Evolutionary conservation across 2,113 vertebrate species (phyloP), one percentile per base, ranked within the genome.

Genomic region (Delphinus delphis): DNA sequence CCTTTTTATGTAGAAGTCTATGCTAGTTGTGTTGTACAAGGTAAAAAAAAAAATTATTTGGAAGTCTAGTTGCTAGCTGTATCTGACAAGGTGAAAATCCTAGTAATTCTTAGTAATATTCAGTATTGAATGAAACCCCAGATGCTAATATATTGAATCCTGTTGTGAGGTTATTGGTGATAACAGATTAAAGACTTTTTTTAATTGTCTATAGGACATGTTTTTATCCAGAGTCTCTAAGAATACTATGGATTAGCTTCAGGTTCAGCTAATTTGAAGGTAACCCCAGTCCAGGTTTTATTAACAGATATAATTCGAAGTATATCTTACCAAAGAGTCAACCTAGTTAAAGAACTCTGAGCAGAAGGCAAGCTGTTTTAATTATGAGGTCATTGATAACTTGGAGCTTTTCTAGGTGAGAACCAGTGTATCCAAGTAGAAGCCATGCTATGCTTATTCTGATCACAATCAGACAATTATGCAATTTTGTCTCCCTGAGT

Each of bases 281-380:
- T 9, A 94, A 68, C 62, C 26, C 26, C 11, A 67, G 15, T 94
- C 33, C 12, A 92, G 18, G n/a, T 94, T 94, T 97, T 71, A 92
- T 73, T 65, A 88, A 73, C 13, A 81, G 15, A 50, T 73, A 33
- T 47, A 25, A 84, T 60, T 31, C 8, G 17, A 85, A 88, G 41
- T 68, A 74, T 63, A 80, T 58, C n/a, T 41, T 85, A 53, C n/a
- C 17, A 89, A 60, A 79, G 23, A 10, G 1, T 94, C 6, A 68
- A 33, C 36, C 33, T 60, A 77, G 33, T 71, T 76, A 47, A 83
- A 80, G 58, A 71, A 44, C 77, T 84, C 62, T 65, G 36, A 84
- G 26, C 25, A n/a, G 6, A 94, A 87, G 44, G 62, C 25, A 65
- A 88, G 14, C 9, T 79, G 28, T 92, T 92, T 92, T 71, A 77